These are phyloP conservation scores for Caenorhabditis uteleia DNA, from an alignment of 2,888 invertebrate genomes.

Conservation along the genomic window DNA sequence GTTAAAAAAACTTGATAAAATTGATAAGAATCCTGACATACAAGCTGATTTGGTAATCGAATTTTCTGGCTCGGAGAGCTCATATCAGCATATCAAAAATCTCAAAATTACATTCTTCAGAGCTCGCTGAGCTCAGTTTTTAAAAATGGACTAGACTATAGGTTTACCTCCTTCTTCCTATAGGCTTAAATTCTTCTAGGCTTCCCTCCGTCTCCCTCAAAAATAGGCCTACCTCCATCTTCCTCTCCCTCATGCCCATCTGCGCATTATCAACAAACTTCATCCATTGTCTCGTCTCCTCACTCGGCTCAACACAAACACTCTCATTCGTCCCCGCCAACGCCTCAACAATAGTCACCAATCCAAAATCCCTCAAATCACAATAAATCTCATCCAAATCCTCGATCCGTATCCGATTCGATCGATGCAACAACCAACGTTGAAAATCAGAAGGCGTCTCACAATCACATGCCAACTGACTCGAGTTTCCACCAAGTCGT, in stretches of 20 bases:
- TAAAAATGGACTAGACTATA: no score
- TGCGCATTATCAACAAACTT: conserved; percentile 34
- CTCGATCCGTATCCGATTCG: conserved; percentile 39
- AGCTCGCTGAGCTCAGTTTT: no score
- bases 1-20: no score
- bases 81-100: no score
- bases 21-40: no score
- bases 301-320: conserved; percentile 34
- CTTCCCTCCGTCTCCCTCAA: conserved; percentile 7
- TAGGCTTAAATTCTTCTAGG: conserved; percentile 9
- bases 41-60: no score
- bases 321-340: conserved; percentile 35
- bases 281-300: conserved; percentile 38
- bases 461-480: conserved; percentile 46
- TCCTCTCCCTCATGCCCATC: conserved; percentile 20
- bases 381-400: conserved; percentile 36
- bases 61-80: no score
- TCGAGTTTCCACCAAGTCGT: conserved; percentile 42
- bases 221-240: background rate
- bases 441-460: conserved; percentile 48
- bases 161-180: no score
- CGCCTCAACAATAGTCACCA: conserved; percentile 25
- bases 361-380: conserved; percentile 20
- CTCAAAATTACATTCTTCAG: no score
- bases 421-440: conserved; percentile 40